phyloP scores from a whole-genome alignment of 2,113 vertebrate genomes.

The Phyllostomus hastatus region DNA sequence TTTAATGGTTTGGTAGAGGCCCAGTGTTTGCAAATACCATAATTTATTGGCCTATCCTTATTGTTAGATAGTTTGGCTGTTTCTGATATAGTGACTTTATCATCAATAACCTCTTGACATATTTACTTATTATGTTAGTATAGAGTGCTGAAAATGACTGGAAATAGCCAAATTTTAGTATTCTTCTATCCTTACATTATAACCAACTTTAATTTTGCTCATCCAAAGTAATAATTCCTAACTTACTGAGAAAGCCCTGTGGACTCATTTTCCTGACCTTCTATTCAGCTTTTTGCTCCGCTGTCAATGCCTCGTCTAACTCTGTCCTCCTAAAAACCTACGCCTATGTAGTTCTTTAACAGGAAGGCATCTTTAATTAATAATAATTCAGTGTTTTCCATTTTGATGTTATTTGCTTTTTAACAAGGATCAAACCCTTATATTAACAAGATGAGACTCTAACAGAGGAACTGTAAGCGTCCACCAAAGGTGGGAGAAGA shows the following conservation, averaged over 20 bases:
- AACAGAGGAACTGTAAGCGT: neutral
- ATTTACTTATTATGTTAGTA: conserved; percentile 4
- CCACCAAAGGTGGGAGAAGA: neutral
- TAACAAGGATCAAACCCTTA: neutral
- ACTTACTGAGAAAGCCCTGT: neutral
- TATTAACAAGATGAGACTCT: neutral
- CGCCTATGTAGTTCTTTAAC: neutral
- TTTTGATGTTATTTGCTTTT: neutral
- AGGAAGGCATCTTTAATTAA: neutral
- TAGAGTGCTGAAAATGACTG: conserved; percentile 8
- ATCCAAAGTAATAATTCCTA: neutral
- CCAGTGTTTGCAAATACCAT: neutral
- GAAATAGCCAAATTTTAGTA: neutral
- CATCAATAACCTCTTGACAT: neutral
- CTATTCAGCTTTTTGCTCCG: neutral
- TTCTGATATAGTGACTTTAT: neutral
- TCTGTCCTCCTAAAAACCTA: neutral
- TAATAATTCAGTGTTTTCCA: neutral
- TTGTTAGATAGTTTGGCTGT: neutral
- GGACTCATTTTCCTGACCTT: neutral
- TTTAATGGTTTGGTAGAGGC: neutral
- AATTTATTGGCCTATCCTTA: neutral
- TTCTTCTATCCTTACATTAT: neutral
- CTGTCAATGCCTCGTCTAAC: neutral
- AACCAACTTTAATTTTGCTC: neutral